These are phyloP conservation scores for Poeciliopsis gracilis DNA, from an alignment of 2,797 vertebrate genomes.

Conservation along the genomic window DNA sequence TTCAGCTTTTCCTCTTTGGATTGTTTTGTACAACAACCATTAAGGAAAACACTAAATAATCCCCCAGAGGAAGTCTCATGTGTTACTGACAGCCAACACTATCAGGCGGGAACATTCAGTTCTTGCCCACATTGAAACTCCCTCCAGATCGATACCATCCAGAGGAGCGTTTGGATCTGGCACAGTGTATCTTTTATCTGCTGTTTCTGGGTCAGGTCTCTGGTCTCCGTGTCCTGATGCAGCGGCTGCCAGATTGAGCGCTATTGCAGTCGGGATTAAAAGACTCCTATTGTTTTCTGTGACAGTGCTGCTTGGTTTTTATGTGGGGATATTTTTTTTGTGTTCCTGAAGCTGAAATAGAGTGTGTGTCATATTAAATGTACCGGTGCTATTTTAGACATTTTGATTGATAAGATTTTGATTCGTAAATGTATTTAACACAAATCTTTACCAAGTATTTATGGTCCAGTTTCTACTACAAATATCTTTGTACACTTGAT, in stretches of 20 bases:
- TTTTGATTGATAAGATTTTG: not conserved
- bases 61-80: not conserved
- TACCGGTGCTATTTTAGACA: conserved; percentile 10
- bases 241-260: conserved; percentile 17
- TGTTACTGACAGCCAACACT: conserved; percentile 14
- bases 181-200: conserved; percentile 46
- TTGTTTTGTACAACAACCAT: not conserved
- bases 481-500: too few species aligned
- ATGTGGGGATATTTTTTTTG: not conserved
- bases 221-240: conserved; percentile 16
- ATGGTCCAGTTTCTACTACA: too few species aligned
- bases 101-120: not conserved
- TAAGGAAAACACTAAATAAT: not conserved
- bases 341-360: not conserved
- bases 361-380: not conserved
- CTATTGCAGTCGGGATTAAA: conserved; percentile 17
- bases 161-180: conserved; percentile 23
- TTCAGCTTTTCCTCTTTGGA: not conserved
- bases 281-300: conserved; percentile 22
- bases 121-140: conserved; percentile 16
- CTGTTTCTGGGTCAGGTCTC: conserved; percentile 51
- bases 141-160: conserved; percentile 37
- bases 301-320: not conserved
- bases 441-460: too few species aligned
- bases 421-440: not conserved